Evolutionary conservation across 1,140 invertebrate genomes (phyloP), one percentile per base, ranked within the genome.

Genomic region (Musca vetustissima): DNA sequence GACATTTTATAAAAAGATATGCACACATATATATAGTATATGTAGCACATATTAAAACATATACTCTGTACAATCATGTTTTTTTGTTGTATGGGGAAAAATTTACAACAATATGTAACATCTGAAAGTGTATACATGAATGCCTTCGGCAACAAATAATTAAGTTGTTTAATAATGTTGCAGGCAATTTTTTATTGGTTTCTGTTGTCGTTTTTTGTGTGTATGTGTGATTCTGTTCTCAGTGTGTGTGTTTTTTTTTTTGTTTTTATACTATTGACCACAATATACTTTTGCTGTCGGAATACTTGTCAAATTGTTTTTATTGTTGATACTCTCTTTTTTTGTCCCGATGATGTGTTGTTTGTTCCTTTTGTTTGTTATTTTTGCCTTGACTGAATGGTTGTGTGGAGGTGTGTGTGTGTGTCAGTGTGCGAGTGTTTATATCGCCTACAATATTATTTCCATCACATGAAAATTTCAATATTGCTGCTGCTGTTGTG

Each of bases 261-360:
- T 55, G 24, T 22, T 55, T 55, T 14, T 55, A 7, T 55, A 11
- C 8, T 22, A 61, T 61, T 61, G 57, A 61, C 57, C 57, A 36
- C 57, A 61, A 19, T 61, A 36, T 61, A 61, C 28, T 36, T 61
- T 61, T 61, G 57, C 57, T 61, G 57, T 61, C 57, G 36, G 57
- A 61, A 28, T 36, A 61, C 15, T 61, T 61, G 57, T 61, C 17
- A n/a, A 36, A 61, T 28, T 21, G 19, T 36, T 61, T 61, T 61
- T 36, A 17, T 61, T 36, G 28, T 61, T n/a, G n/a, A 8, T 28
- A 8, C 8, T 61, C 15, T 9, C 36, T 36, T 11, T 36, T 61
- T 59, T 36, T 59, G 8, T 61, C 6, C 1, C 11, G 36, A 8
- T 43, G 36, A 43, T 43, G 11, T 43, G 36, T 43, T 43, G 36